Evolutionary conservation across 1,140 invertebrate species (phyloP), one percentile per base, ranked within the genome.

Genomic region (Arion vulgaris): DNA sequence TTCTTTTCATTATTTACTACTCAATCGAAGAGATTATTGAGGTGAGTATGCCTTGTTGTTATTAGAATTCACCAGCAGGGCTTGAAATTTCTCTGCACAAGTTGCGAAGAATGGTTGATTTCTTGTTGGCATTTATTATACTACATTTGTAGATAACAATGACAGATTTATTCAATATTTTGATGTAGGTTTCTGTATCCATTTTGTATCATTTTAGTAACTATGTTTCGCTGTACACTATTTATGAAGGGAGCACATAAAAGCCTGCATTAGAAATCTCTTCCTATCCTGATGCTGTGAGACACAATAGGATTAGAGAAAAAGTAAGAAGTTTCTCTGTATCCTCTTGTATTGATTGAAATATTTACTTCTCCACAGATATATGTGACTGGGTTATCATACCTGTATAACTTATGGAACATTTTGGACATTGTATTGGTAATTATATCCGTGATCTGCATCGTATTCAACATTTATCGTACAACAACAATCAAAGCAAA

Each of bases 391-490:
- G 78, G 78, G 0, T 51, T 36, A 11, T 32, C 28, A 1, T 95
- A 95, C 90, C 94, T 95, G 86, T 92, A 91, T 71, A 91, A 91
- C 78, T 92, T 95, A 82, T 96, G 95, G 94, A 95, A 95, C 89
- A 94, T 94, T 76, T 89, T 96, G 9, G 95, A 96, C 90, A 86
- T 95, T 5, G 49, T 93, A 0, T 94, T 95, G 66, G 93, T 95
- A 45, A 57, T 92, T 7, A 90, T 93, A 53, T 86, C 90, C 19
- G 71, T 91, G 0, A 76, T 92, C n/a, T 92, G 91, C 85, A 86
- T 91, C 26, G 88, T 84, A 28, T 93, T 93, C 87, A 91, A 92
- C 82, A 83, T 93, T 36, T 92, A 92, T 83, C 88, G 92, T 38
- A 88, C 89, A 17, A 49, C 90, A 19, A 89, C 84, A 34, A 84